phyloP scores from a whole-genome alignment of 2,888 invertebrate species.

The Eilema depressum region DNA sequence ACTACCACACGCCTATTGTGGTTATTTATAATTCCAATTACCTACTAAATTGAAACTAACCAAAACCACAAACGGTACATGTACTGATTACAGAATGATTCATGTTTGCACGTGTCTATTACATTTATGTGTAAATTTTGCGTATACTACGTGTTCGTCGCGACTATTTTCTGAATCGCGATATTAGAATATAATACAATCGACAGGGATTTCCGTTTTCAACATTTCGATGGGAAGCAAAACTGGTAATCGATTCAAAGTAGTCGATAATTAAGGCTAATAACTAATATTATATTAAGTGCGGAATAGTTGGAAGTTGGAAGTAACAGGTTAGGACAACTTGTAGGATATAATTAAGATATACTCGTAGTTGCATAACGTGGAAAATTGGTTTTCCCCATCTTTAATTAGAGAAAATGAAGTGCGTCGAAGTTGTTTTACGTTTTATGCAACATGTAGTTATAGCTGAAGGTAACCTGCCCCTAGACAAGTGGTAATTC shows the following conservation, averaged over 20 bases:
- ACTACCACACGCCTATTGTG: conserved; percentile 8
- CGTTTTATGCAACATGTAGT: too few species aligned
- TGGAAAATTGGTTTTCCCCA: conserved; percentile 13
- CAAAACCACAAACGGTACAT: conserved; percentile 16
- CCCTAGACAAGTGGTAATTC: too few species aligned
- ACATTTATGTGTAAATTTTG: conserved; percentile 22
- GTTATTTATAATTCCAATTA: conserved; percentile 18
- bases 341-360: conserved; percentile 20
- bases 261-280: conserved; percentile 36
- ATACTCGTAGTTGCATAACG: conserved; percentile 3
- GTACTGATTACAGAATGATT: conserved; percentile 7
- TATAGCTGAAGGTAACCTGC: too few species aligned
- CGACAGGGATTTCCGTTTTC: conserved; percentile 53
- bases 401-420: conserved; percentile 6
- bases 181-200: conserved; percentile 54
- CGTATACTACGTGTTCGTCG: conserved; percentile 27
- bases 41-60: conserved; percentile 11
- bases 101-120: conserved; percentile 10
- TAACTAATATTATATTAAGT: conserved; percentile 6
- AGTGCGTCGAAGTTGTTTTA: background rate
- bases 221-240: conserved; percentile 37
- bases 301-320: conserved; percentile 27
- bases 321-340: conserved; percentile 26
- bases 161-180: conserved; percentile 27
- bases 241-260: conserved; percentile 32